Evolutionary conservation across 64 coral and sea anemone genomes (phyloP).

Genomic region (Actinia equina): DNA sequence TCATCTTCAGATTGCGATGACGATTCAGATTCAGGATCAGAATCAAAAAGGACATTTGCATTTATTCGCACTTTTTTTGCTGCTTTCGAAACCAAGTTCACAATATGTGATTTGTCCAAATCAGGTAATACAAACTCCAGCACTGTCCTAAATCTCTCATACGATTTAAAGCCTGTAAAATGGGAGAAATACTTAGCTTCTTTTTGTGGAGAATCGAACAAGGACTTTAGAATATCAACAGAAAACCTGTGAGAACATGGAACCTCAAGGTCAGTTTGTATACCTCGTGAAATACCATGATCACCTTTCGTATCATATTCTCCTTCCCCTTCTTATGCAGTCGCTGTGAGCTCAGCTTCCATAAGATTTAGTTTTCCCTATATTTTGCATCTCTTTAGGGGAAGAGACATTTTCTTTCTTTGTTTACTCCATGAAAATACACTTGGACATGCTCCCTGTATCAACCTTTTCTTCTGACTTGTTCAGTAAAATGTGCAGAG

Average conservation of each 20-base stretch:
- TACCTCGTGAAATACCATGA: slow-evolving; percentile 11
- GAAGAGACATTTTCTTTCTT: slow-evolving; percentile 40
- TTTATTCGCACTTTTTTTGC: slow-evolving; percentile 18
- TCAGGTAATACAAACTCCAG: slow-evolving; percentile 47
- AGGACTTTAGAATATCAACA: slow-evolving; percentile 14
- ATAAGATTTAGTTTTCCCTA: slow-evolving; percentile 7
- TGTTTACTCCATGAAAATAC: no score
- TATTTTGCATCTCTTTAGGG: slow-evolving; percentile 34
- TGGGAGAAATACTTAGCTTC: slow-evolving; percentile 6
- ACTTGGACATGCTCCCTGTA: slow-evolving; percentile 5
- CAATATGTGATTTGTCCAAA: slow-evolving; percentile 17
- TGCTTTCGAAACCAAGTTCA: slow-evolving; percentile 22
- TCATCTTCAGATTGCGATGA: slow-evolving; percentile 12
- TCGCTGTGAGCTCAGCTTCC: slow-evolving; percentile 46
- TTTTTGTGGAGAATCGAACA: slow-evolving; percentile 4
- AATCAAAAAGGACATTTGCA: slow-evolving; percentile 28
- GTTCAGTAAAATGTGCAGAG: slow-evolving; percentile 51
- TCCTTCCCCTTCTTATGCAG: slow-evolving; percentile 35
- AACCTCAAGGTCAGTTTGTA: slow-evolving; percentile 5
- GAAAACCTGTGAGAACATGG: slow-evolving; percentile 38
- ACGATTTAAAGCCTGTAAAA: slow-evolving; percentile 34
- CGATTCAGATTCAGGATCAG: slow-evolving; percentile 15
- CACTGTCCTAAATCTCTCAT: slow-evolving; percentile 34
- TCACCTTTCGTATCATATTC: slow-evolving; percentile 12
- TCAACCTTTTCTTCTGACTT: slow-evolving; percentile 32